Evolutionary conservation across 53 echinoderm and acorn worm genomes (phyloP), one percentile per base, ranked within the genome.

Genomic region (Temnopleurus reevesii): DNA sequence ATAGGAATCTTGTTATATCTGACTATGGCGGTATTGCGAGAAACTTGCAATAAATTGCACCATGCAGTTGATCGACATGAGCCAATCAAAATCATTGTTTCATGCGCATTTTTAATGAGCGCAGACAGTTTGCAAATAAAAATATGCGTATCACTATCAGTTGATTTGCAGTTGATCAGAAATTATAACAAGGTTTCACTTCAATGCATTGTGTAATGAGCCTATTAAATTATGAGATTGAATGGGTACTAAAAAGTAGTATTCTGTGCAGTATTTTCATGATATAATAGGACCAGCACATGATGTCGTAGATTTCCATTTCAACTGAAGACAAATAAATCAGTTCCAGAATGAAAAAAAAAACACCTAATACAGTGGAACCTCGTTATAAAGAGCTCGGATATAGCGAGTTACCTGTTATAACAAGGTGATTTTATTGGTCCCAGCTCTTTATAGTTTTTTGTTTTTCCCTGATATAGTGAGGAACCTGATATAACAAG

Each of bases 201-300:
- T 23, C 8, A 58, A 58, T 54, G 55, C 9, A 58, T 10, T 25
- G n/a, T n/a, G 71, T 41, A n/a, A 38, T n/a, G 41, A 41, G 2
- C 2, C 36, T 38, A 0, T 38, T 21, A 41, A 19, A n/a, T 21
- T 71, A 5, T 71, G 71, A 41, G 71, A 71, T 71, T 71, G 71
- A 71, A 38, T 4, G 71, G 41, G 41, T 71, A 71, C 71, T 38
- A 41, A 21, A n/a, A 23, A 41, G 8, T 12, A 71, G 71, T 71
- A 71, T 43, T 71, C 71, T 6, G 41, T 41, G 19, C 71, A 71
- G 71, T 71, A 43, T 71, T 71, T 41, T 71, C 71, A 71, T 71
- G 2, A 33, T 33, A 15, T 4, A 12, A 18, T 9, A n/a, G 38
- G 33, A n/a, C n/a, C 30, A 27, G 29, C 2, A 6, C 27, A 3